Percentiles rank a stretch among this genome's conserved stretches.
Conservation (phyloP, 2,113 vertebrate species). For the human region DNA sequence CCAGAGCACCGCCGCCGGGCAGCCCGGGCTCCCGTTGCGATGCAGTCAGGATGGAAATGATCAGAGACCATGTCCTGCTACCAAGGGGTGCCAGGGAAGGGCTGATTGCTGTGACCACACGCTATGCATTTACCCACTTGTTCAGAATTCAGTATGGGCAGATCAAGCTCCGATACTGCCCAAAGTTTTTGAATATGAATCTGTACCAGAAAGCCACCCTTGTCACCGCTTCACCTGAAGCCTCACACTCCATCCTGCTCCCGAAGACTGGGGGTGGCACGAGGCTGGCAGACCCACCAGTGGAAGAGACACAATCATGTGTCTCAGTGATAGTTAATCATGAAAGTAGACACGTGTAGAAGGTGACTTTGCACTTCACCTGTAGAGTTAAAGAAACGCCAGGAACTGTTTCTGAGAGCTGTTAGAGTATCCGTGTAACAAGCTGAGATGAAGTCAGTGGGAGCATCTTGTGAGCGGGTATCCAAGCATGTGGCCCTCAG, state of each 20-base stretch:
- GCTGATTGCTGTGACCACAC: accelerated
- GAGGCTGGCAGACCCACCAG: background rate
- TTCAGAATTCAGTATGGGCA: accelerated
- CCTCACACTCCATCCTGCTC: accelerated
- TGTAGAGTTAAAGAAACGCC: background rate
- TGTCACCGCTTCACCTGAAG: accelerated
- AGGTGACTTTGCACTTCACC: background rate
- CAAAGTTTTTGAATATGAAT: accelerated
- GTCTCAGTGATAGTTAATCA: background rate
- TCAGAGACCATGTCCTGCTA: background rate
- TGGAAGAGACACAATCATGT: accelerated
- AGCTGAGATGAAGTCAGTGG: background rate
- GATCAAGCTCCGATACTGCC: accelerated
- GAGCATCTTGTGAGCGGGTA: accelerated
- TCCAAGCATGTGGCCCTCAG: accelerated
- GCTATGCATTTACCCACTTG: accelerated
- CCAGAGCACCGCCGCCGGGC: accelerated
- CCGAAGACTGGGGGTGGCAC: accelerated
- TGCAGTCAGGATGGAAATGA: accelerated
- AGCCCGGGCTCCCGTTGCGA: accelerated
- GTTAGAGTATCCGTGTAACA: accelerated
- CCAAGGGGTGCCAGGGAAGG: background rate
- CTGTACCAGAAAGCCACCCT: background rate
- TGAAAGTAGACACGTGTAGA: background rate
- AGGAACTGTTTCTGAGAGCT: background rate